These are phyloP conservation scores for Microctenopoma steveboyesi DNA, from an alignment of 2,797 vertebrate species.

Conservation along the genomic window DNA sequence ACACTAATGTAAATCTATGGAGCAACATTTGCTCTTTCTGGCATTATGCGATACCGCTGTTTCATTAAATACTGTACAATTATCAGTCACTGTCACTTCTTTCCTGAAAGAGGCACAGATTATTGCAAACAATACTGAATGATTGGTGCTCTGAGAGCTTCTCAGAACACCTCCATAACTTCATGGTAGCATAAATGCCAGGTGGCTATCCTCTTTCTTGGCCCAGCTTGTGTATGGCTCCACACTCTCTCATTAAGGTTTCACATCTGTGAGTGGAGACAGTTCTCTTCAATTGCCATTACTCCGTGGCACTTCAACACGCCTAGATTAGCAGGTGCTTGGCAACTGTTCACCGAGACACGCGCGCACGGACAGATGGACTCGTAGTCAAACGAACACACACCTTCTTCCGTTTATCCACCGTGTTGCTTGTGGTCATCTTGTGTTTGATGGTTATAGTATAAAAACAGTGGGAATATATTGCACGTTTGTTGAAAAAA, in stretches of 20 bases:
- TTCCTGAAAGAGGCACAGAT: background rate
- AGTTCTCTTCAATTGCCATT: constrained; percentile 55
- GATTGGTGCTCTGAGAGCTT: constrained; percentile 2
- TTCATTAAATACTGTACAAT: constrained; percentile 26
- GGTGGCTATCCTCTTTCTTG: constrained; percentile 47
- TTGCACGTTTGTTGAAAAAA: constrained; percentile 38
- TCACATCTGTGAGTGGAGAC: constrained; percentile 71
- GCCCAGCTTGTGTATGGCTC: constrained; percentile 40
- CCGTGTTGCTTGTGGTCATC: constrained; percentile 10
- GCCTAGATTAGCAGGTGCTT: constrained; percentile 66
- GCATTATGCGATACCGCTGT: constrained; percentile 12
- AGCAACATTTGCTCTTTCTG: constrained; percentile 17
- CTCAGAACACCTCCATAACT: constrained; percentile 17
- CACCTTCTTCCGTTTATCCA: constrained; percentile 23
- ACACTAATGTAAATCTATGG: constrained; percentile 35
- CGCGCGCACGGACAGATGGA: constrained; percentile 17
- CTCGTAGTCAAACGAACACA: constrained; percentile 21
- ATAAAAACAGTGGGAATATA: too few relatives aligned
- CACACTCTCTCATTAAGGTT: constrained; percentile 74
- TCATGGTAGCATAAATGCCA: constrained; percentile 38
- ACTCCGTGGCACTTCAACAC: constrained; percentile 72
- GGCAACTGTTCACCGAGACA: constrained; percentile 32
- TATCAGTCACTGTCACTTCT: constrained; percentile 7
- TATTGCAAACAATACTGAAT: background rate
- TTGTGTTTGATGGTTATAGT: constrained; percentile 38